Conservation (phyloP, 1,140 invertebrate genomes). For the Aphaenogaster floridana region DNA sequence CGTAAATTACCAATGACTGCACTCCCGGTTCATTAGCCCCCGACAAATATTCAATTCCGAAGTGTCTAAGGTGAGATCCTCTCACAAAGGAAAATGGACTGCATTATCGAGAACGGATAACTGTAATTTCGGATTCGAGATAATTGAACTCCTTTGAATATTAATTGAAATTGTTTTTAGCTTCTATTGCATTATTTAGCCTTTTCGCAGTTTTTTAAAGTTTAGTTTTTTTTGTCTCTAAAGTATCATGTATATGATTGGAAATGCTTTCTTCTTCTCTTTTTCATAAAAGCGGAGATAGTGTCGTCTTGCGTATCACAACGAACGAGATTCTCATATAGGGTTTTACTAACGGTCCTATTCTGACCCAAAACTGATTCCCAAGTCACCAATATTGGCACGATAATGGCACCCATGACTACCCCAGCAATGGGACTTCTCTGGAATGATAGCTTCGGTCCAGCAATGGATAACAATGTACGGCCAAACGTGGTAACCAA, state of each 20-base stretch:
- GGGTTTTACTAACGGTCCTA: too few relatives aligned
- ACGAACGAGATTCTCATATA: background rate
- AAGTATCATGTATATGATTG: background rate
- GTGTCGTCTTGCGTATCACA: background rate
- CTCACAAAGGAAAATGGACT: conserved; percentile 24
- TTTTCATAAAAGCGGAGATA: background rate
- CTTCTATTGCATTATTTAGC: background rate
- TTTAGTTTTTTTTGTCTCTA: background rate
- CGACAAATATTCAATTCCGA: conserved; percentile 56
- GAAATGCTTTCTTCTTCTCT: background rate
- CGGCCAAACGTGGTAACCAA: too few relatives aligned
- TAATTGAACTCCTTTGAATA: background rate
- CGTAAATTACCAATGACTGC: conserved; percentile 59
- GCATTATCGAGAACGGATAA: background rate
- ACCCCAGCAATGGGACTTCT: too few relatives aligned
- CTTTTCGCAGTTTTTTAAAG: background rate
- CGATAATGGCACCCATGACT: too few relatives aligned
- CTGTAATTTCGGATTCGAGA: conserved; percentile 21
- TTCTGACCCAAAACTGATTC: too few relatives aligned
- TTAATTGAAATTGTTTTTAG: background rate
- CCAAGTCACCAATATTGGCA: too few relatives aligned
- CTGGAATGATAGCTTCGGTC: too few relatives aligned
- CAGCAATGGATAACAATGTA: too few relatives aligned
- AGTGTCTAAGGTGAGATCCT: conserved; percentile 37
- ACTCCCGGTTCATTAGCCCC: conserved; percentile 36